Conservation (phyloP, 2,797 vertebrate species). For the Tenualosa thibaudeaui region DNA sequence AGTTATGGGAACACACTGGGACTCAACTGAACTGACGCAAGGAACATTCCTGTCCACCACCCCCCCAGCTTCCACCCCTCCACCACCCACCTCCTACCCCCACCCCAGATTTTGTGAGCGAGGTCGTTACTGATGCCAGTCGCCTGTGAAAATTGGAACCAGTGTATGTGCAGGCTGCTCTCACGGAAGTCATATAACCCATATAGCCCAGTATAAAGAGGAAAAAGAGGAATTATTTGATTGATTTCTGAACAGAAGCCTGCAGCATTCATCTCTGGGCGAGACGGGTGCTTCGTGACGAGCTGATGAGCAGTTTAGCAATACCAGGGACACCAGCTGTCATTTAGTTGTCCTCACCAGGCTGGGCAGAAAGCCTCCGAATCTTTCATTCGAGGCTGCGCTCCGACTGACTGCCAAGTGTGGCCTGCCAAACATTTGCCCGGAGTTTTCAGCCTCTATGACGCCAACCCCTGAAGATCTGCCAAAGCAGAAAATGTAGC, state of each 20-base stretch:
- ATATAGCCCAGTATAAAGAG: neutral
- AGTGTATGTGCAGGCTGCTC: neutral
- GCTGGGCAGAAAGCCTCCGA: neutral
- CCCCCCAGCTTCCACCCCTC: too few species aligned
- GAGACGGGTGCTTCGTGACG: neutral
- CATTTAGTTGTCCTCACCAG: slow-evolving; percentile 9
- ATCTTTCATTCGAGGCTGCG: neutral
- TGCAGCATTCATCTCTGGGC: neutral
- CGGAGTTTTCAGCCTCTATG: neutral
- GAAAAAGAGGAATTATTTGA: neutral
- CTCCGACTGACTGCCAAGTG: slow-evolving; percentile 8
- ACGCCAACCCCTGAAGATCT: neutral
- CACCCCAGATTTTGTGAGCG: neutral
- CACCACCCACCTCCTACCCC: too few species aligned
- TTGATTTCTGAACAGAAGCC: neutral
- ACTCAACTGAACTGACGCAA: neutral
- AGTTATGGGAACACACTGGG: neutral
- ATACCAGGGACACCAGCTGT: slow-evolving; percentile 20
- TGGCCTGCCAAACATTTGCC: slow-evolving; percentile 16
- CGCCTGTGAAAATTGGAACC: neutral
- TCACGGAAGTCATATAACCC: neutral
- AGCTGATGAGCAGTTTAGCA: neutral
- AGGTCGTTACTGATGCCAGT: neutral
- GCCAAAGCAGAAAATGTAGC: slow-evolving; percentile 17
- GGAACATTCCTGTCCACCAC: neutral